Evolutionary conservation across 2,797 vertebrate species (phyloP), one percentile per base, ranked within the genome.

Genomic region (Neopelma chrysocephalum): DNA sequence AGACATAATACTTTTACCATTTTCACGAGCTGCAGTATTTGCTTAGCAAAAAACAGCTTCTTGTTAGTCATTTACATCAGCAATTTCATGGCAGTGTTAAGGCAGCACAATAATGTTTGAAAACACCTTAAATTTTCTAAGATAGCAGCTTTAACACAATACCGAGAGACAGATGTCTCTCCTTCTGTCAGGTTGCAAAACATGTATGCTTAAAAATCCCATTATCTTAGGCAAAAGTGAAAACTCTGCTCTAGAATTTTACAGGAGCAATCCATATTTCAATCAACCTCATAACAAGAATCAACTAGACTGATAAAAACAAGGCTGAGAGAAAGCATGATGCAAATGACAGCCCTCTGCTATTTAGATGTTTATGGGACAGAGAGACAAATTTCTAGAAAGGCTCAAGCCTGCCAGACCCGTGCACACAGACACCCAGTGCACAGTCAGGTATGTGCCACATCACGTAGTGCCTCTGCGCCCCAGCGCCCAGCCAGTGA

Each of bases 401-500:
- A 47, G 71, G 16, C 47, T 34, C 6, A 17, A 64, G 18, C 12
- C 50, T 16, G 5, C 22, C 2, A 3, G 45, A 47, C 4, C 7
- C 6, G 1, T 6, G 26, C 25, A 23, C 29, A 13, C 18, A 68
- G 47, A 45, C 12, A 48, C 3, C 4, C 34, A 42, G 31, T 0
- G 3, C 36, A 11, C 15, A 3, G 16, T n/a, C 10, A 5, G 25
- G 40, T 5, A 6, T 0, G 5, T 1, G 14, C 23, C 19, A 69
- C 38, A 15, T 26, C 32, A 31, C 0, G 0, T 2, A 10, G 29
- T 48, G 26, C 40, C 43, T 62, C 51, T 62, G 48, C 2, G 1
- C 6, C 31, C 21, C 61, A 58, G 54, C 1, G 1, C 34, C n/a
- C 20, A 36, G 53, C 10, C 36, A 25, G 25, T 0, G 0, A 27